Conservation (phyloP, 1,140 invertebrate genomes). For the Bradynema listronoti region DNA sequence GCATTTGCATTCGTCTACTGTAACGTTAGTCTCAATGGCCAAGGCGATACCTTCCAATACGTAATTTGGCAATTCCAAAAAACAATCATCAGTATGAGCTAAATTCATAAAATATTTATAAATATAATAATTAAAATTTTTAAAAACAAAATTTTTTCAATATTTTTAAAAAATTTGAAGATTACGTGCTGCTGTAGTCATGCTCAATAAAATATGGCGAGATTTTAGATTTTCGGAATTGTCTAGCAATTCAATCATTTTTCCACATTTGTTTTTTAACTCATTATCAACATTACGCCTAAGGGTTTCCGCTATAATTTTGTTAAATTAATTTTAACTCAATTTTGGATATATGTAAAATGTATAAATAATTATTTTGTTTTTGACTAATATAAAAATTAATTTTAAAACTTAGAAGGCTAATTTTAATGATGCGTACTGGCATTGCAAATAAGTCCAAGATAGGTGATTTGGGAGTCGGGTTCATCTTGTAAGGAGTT, state of each 20-base stretch:
- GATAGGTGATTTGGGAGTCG: slow-evolving; percentile 43
- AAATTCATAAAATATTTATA: neutral
- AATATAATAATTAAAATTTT: neutral
- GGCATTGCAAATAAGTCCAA: slow-evolving; percentile 39
- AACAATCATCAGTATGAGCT: slow-evolving; percentile 44
- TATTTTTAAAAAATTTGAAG: neutral
- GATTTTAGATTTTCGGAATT: too few species aligned
- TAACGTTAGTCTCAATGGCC: slow-evolving; percentile 50
- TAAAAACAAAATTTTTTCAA: neutral
- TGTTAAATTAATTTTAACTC: neutral
- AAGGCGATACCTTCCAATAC: slow-evolving; percentile 52
- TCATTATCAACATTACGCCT: slow-evolving; percentile 5
- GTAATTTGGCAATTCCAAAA: slow-evolving; percentile 51
- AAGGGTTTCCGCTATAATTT: slow-evolving; percentile 19
- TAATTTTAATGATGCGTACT: neutral
- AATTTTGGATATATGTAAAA: neutral
- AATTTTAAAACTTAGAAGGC: neutral
- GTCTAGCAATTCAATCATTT: neutral
- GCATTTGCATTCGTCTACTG: slow-evolving; percentile 52
- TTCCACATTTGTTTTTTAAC: neutral
- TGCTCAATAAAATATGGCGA: too few species aligned
- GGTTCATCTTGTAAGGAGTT: slow-evolving; percentile 7
- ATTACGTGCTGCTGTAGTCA: too few species aligned
- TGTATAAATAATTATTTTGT: slow-evolving; percentile 8
- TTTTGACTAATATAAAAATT: neutral